A percentile compares a stretch with the other conserved stretches of the same genome.
Evolutionary conservation across 2,888 invertebrate genomes (phyloP).

Genomic region (Melanostoma scalare): DNA sequence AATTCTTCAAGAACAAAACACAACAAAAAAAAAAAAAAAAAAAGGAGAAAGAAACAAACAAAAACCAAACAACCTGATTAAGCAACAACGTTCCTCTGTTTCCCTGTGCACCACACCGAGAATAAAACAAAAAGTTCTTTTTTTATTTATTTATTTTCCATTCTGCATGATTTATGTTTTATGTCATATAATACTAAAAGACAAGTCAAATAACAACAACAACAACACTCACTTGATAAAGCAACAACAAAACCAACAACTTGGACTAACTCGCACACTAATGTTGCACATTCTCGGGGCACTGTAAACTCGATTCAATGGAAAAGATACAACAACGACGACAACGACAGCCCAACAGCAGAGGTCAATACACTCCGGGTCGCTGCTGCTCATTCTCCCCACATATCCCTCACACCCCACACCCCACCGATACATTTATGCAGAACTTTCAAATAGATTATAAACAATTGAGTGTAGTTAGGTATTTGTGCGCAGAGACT

Average conservation of each 20-base stretch:
- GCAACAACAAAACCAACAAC: conserved; percentile 25
- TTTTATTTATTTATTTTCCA: conserved; percentile 16
- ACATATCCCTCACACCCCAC: not conserved
- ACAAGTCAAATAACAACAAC: conserved; percentile 32
- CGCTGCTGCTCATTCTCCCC: conserved; percentile 33
- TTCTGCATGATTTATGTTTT: conserved; percentile 71
- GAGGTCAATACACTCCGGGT: conserved; percentile 70
- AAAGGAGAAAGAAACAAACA: conserved; percentile 14
- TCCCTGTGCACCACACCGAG: conserved; percentile 2
- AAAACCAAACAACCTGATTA: conserved; percentile 59
- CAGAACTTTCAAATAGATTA: conserved; percentile 70
- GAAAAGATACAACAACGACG: conserved; percentile 33
- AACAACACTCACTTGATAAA: conserved; percentile 29
- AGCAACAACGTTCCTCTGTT: conserved; percentile 46
- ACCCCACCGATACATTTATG: conserved; percentile 1
- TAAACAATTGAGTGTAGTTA: conserved; percentile 58
- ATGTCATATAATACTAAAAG: conserved; percentile 61
- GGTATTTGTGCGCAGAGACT: conserved; percentile 43
- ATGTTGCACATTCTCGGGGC: conserved; percentile 61
- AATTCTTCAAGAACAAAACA: conserved; percentile 42
- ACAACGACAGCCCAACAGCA: conserved; percentile 6
- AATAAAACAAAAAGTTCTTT: conserved; percentile 12
- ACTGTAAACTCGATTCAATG: conserved; percentile 24
- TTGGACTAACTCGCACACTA: conserved; percentile 27
- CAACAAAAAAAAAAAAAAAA: conserved; percentile 10